A percentile compares a stretch with the other conserved stretches of the same genome.
These are phyloP conservation scores for Apotomis capreana DNA, from an alignment of 2,888 invertebrate genomes.

Conservation along the genomic window DNA sequence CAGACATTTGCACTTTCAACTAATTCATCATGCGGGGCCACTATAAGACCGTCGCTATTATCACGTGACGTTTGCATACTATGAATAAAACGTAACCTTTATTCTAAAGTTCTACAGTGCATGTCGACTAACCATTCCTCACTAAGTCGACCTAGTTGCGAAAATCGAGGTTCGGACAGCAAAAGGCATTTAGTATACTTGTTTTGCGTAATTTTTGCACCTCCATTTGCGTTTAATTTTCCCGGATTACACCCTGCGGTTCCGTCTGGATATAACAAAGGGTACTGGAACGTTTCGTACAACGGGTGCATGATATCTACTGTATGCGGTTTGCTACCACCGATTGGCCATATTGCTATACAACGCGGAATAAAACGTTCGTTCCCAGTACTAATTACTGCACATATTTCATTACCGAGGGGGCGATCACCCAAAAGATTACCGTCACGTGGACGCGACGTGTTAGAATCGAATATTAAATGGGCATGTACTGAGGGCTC, in stretches of 20 bases:
- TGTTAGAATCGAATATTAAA: background rate
- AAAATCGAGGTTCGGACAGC: too few relatives aligned
- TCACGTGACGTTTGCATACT: background rate
- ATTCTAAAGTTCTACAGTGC: background rate
- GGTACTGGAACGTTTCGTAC: background rate
- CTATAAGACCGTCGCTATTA: background rate
- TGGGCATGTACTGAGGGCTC: background rate
- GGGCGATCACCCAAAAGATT: constrained; percentile 10
- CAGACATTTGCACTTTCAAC: background rate
- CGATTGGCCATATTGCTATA: background rate
- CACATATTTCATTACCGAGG: background rate
- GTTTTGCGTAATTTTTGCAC: too few relatives aligned
- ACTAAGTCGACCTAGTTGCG: background rate
- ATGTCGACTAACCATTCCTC: background rate
- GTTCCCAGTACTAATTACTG: background rate
- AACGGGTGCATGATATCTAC: background rate
- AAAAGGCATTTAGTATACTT: too few relatives aligned
- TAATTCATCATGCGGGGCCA: background rate
- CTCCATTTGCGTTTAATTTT: too few relatives aligned
- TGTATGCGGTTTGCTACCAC: background rate
- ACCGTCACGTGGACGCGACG: constrained; percentile 16
- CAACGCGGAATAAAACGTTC: background rate
- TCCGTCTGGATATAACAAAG: too few relatives aligned
- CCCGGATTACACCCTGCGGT: too few relatives aligned
- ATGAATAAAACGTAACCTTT: background rate